These are phyloP conservation scores for Heteronetta atricapilla DNA, from an alignment of 2,113 vertebrate species.

Conservation along the genomic window DNA sequence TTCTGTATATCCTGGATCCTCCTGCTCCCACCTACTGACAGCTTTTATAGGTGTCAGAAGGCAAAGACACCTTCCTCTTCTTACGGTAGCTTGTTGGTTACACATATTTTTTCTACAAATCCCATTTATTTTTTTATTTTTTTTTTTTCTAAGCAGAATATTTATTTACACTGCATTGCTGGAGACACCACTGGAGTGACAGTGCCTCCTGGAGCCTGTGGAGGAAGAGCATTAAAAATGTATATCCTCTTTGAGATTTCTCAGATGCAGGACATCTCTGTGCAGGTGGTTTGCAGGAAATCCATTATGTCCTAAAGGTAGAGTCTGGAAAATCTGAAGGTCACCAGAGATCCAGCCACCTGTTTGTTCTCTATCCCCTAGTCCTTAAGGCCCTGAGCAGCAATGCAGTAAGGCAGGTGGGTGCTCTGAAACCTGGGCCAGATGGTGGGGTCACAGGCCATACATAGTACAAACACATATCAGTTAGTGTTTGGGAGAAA, in stretches of 20 bases:
- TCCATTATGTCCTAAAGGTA: neutral
- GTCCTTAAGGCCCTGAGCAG: neutral
- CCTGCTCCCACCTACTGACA: neutral
- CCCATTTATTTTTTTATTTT: too few species aligned
- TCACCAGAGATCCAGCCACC: neutral
- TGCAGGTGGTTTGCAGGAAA: neutral
- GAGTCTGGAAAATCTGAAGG: neutral
- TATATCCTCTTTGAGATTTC: neutral
- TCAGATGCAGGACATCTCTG: neutral
- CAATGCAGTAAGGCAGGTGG: neutral
- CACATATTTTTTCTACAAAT: neutral
- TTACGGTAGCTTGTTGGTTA: neutral
- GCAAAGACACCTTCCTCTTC: neutral
- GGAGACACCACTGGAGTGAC: neutral
- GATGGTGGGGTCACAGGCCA: neutral
- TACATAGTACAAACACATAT: rapidly evolving
- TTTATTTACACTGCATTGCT: neutral
- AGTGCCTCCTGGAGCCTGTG: neutral
- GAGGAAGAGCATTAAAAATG: neutral
- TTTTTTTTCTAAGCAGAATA: neutral
- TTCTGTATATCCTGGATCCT: neutral
- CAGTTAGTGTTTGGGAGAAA: neutral
- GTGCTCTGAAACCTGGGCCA: rapidly evolving
- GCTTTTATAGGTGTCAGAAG: neutral
- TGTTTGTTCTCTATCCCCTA: rapidly evolving